phyloP scores from a whole-genome alignment of 2,113 vertebrate species.

The Nestor notabilis region DNA sequence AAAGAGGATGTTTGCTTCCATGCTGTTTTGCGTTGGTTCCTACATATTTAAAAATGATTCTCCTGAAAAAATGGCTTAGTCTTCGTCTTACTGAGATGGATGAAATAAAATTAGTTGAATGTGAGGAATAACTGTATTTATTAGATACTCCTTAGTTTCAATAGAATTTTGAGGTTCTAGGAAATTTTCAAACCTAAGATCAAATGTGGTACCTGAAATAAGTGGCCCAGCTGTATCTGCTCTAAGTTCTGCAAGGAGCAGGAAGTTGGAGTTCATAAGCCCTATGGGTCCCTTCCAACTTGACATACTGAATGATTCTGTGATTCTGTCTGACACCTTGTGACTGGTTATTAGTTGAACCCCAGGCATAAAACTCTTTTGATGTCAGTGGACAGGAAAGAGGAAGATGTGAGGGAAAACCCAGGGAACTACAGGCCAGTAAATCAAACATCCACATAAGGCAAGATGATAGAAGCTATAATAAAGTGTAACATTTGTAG shows the following conservation, averaged over 20 bases:
- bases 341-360: not conserved
- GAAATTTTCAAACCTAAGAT: not conserved
- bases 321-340: not conserved
- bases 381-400: not conserved
- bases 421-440: not conserved
- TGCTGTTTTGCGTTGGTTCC: not conserved
- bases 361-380: not conserved
- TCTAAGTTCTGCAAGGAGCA: not conserved
- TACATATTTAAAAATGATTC: not conserved
- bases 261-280: not conserved
- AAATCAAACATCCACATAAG: not conserved
- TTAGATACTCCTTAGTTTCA: not conserved
- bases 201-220: not conserved
- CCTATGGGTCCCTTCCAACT: not conserved
- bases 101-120: not conserved
- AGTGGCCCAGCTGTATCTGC: not conserved
- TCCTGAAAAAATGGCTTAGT: not conserved
- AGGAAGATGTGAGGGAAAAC: conserved; percentile 6
- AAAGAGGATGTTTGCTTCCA: not conserved
- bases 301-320: not conserved
- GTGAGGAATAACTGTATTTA: not conserved
- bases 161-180: not conserved
- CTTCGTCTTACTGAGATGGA: not conserved
- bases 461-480: not conserved
- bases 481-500: conserved; percentile 2